These are phyloP conservation scores for Chaetodon trifascialis DNA, from an alignment of 2,113 vertebrate genomes.

Conservation along the genomic window DNA sequence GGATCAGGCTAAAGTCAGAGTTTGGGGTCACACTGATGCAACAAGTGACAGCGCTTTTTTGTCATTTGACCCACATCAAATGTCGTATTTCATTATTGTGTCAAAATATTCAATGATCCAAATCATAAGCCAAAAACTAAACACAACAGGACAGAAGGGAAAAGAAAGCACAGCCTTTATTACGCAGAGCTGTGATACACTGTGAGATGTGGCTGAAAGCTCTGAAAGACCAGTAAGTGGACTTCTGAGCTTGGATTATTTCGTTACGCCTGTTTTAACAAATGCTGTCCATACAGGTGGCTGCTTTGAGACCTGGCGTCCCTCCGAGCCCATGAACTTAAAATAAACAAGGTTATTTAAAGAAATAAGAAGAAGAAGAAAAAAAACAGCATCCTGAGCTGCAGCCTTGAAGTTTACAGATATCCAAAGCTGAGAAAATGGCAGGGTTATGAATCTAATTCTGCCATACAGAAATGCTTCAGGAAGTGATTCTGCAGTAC, in stretches of 20 bases:
- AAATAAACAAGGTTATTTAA: too few relatives aligned
- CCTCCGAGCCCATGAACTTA: too few relatives aligned
- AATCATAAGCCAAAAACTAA: neutral
- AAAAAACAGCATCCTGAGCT: too few relatives aligned
- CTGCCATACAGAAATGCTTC: neutral
- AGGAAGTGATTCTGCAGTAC: constrained; percentile 8
- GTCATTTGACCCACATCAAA: too few relatives aligned
- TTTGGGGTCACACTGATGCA: neutral
- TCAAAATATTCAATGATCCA: too few relatives aligned
- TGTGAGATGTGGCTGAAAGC: neutral
- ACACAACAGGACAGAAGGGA: too few relatives aligned
- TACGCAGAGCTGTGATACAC: neutral
- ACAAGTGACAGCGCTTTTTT: neutral
- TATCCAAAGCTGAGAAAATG: too few relatives aligned
- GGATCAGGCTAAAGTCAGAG: neutral
- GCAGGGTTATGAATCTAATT: too few relatives aligned
- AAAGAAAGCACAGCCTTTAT: neutral
- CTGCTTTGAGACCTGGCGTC: too few relatives aligned
- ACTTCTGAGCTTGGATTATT: neutral
- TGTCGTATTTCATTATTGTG: too few relatives aligned
- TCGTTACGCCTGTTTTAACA: neutral
- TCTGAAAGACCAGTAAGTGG: neutral
- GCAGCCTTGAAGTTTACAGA: too few relatives aligned
- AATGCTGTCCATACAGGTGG: neutral
- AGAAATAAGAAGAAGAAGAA: too few relatives aligned